Evolutionary conservation across 2,797 vertebrate genomes (phyloP).

Genomic region (Semaprochilodus insignis): DNA sequence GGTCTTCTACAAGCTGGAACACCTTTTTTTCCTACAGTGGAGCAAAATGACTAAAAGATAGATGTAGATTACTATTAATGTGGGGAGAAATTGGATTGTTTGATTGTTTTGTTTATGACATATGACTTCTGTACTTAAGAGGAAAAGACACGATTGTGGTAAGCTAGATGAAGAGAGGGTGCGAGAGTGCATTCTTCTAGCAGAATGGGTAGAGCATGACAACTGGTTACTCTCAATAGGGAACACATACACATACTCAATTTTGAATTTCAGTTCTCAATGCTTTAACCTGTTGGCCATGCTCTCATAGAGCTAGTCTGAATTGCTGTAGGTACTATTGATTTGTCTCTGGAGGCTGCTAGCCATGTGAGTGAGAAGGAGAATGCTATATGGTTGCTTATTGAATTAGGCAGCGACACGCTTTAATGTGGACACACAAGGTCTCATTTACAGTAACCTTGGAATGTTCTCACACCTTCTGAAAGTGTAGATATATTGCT

Average conservation of each 20-base stretch:
- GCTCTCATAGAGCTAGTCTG: not conserved
- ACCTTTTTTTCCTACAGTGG: not conserved
- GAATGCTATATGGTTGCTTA: constrained; percentile 33
- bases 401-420: constrained; percentile 8
- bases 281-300: constrained; percentile 1
- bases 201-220: not conserved
- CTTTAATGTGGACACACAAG: constrained; percentile 7
- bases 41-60: no score
- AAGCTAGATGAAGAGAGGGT: not conserved
- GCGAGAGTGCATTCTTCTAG: not conserved
- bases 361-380: constrained; percentile 1
- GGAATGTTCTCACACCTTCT: not conserved
- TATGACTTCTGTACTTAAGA: not conserved
- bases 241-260: not conserved
- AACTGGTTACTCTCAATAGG: not conserved
- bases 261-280: constrained; percentile 5
- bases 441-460: not conserved
- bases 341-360: constrained; percentile 20
- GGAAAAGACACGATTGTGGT: not conserved
- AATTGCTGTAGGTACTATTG: constrained; percentile 29
- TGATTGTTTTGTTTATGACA: not conserved
- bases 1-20: constrained; percentile 50
- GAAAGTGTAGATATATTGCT: no score
- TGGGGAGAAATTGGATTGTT: not conserved
- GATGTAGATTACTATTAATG: no score